Evolutionary conservation across 1,140 invertebrate species (phyloP).

Genomic region (Diuraphis noxia): DNA sequence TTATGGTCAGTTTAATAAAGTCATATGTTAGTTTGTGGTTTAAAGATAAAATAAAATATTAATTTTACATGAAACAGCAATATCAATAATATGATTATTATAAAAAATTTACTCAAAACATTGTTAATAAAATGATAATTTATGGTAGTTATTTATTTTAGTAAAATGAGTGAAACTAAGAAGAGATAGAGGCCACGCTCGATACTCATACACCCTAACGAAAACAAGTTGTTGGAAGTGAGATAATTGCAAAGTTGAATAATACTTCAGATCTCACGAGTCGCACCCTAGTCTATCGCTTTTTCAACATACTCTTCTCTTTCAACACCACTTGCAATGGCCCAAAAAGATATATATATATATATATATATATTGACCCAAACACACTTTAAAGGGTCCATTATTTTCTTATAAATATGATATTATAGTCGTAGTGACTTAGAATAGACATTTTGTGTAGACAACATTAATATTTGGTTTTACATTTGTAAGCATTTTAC

Average conservation of each 20-base stretch:
- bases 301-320: not conserved
- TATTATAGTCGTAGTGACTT: not conserved
- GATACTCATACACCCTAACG: not conserved
- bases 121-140: not conserved
- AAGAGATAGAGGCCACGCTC: too few species aligned
- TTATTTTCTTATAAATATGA: not conserved
- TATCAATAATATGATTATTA: not conserved
- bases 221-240: conserved; percentile 14
- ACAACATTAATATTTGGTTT: not conserved
- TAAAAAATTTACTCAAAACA: not conserved
- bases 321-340: not conserved
- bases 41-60: not conserved
- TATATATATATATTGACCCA: too few species aligned
- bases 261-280: not conserved
- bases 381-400: not conserved
- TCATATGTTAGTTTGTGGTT: not conserved
- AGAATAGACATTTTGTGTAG: not conserved
- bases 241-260: conserved; percentile 17
- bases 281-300: not conserved
- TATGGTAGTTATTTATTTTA: not conserved
- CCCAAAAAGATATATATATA: not conserved
- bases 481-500: not conserved
- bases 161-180: not conserved
- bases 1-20: not conserved
- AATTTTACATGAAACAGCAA: not conserved